Conservation (phyloP, 2,113 vertebrate genomes). For the Antennarius striatus region DNA sequence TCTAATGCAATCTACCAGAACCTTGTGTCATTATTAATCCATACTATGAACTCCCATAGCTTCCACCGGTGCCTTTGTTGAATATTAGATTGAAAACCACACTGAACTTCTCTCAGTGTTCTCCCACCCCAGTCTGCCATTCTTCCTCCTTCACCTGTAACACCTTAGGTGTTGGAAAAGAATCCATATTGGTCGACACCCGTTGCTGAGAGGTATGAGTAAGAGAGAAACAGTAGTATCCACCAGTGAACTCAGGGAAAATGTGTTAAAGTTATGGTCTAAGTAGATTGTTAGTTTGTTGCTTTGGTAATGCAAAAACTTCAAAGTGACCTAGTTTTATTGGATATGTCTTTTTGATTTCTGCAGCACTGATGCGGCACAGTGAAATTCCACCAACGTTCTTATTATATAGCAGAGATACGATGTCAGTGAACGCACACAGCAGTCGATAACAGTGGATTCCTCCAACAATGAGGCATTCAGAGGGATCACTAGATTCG, state of each 20-base stretch:
- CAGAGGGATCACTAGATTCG: background rate
- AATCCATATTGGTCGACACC: no score
- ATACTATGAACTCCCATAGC: no score
- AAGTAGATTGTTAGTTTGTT: conserved; percentile 63
- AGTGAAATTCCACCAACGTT: conserved; percentile 49
- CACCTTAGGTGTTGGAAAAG: no score
- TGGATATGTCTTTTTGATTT: conserved; percentile 42
- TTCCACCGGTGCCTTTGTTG: no score
- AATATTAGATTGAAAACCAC: no score
- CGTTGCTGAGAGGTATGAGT: no score
- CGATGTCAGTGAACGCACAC: conserved; percentile 38
- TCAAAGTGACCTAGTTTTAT: conserved; percentile 73
- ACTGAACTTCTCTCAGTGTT: no score
- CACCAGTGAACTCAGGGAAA: conserved; percentile 15
- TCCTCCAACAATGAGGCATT: conserved; percentile 27
- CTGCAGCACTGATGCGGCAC: conserved; percentile 53
- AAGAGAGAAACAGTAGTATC: background rate
- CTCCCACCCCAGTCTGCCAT: no score
- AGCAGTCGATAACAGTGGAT: conserved; percentile 37
- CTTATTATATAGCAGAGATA: conserved; percentile 50
- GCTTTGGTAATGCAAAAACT: conserved; percentile 63
- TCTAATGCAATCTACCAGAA: background rate
- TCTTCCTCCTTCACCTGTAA: no score
- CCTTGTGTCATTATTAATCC: no score
- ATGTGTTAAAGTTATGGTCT: conserved; percentile 50